Conservation (phyloP, 2,888 invertebrate genomes). For the Pyrrhia umbra region DNA sequence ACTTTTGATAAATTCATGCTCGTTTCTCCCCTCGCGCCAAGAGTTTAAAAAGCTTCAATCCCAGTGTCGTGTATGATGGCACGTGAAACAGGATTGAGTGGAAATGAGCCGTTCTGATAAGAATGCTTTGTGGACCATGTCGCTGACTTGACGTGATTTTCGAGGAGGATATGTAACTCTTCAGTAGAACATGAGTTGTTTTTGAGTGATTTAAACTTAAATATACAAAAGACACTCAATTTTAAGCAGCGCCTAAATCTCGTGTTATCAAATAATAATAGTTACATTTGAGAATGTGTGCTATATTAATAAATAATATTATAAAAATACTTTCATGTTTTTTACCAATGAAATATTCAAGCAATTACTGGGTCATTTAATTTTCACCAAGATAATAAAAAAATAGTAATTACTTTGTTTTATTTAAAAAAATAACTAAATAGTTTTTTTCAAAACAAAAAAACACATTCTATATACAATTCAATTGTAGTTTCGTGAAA, state of each 20-base stretch:
- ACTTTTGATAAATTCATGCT: slow-evolving; percentile 84
- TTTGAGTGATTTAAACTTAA: neutral
- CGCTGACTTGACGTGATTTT: slow-evolving; percentile 55
- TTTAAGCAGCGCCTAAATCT: neutral
- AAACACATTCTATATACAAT: neutral
- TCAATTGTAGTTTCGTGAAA: slow-evolving; percentile 14
- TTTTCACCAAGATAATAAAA: no score
- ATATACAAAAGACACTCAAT: neutral
- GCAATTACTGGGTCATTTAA: no score
- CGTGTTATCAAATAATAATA: no score
- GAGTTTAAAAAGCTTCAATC: slow-evolving; percentile 77
- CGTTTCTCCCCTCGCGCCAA: slow-evolving; percentile 71
- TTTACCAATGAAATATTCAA: no score
- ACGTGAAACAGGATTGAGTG: slow-evolving; percentile 80
- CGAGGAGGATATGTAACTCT: slow-evolving; percentile 27
- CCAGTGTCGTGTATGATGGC: slow-evolving; percentile 72
- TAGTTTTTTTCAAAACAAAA: neutral
- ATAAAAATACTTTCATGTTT: no score
- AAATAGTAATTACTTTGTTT: no score
- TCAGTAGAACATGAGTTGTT: slow-evolving; percentile 11
- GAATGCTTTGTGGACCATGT: slow-evolving; percentile 69
- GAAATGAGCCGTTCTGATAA: slow-evolving; percentile 85
- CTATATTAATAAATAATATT: no score
- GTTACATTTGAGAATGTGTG: neutral
- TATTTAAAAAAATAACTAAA: neutral